phyloP scores from a whole-genome alignment of 2,888 invertebrate species.

The Stegana nigrithorax region DNA sequence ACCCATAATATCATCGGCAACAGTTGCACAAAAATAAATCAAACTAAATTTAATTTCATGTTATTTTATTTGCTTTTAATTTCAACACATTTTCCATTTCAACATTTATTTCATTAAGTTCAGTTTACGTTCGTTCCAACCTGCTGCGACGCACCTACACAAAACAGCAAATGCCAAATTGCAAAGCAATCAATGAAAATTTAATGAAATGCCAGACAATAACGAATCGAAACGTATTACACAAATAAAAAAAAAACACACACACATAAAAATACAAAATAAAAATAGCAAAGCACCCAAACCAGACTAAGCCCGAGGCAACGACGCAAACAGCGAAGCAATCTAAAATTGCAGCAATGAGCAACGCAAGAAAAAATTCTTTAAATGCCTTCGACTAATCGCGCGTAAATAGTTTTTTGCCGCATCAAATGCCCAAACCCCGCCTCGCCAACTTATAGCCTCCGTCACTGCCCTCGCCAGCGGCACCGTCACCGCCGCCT shows the following conservation, averaged over 20 bases:
- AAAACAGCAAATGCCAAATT: too few species aligned
- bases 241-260: not conserved
- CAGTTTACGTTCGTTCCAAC: too few species aligned
- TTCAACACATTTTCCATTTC: not conserved
- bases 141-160: not conserved
- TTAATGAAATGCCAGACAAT: not conserved
- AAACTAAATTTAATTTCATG: not conserved
- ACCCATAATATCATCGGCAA: not conserved
- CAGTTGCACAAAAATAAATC: not conserved
- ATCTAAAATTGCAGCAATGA: not conserved
- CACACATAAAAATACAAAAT: not conserved
- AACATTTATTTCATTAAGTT: constrained; percentile 2
- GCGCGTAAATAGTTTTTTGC: not conserved
- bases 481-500: too few species aligned
- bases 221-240: too few species aligned
- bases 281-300: not conserved
- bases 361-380: not conserved
- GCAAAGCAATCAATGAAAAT: not conserved
- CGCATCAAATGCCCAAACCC: constrained; percentile 2
- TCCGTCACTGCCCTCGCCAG: too few species aligned
- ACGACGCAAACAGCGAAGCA: not conserved
- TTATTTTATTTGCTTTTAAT: not conserved
- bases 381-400: constrained; percentile 6
- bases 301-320: too few species aligned
- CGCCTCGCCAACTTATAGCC: too few species aligned